phyloP scores from a whole-genome alignment of 2,888 invertebrate genomes.

The Erpobdella octoculata region DNA sequence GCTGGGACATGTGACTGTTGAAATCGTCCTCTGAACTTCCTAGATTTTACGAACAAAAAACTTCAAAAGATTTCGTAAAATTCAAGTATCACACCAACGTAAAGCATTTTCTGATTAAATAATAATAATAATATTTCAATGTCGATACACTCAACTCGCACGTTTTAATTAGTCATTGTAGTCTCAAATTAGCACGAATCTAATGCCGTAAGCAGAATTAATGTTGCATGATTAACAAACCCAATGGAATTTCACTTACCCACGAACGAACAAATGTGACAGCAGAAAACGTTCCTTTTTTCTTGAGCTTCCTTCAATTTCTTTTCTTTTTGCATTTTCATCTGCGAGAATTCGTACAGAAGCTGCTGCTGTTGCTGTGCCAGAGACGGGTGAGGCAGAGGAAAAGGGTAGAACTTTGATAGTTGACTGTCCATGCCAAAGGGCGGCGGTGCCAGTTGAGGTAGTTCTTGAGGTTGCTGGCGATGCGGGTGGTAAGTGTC shows the following conservation, averaged over 20 bases:
- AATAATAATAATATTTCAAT: too few species aligned
- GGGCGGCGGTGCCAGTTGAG: neutral
- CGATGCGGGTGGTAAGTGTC: neutral
- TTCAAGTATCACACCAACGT: too few species aligned
- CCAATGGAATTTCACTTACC: slow-evolving; percentile 42
- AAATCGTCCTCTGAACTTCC: slow-evolving; percentile 54
- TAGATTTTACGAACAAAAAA: too few species aligned
- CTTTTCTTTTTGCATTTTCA: neutral
- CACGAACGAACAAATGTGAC: slow-evolving; percentile 56
- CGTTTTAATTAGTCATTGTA: too few species aligned
- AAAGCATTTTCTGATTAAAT: too few species aligned
- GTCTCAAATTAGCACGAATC: too few species aligned
- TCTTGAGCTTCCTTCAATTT: neutral
- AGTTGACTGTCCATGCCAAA: neutral
- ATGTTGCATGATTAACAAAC: too few species aligned
- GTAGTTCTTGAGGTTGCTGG: neutral
- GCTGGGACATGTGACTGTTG: slow-evolving; percentile 57
- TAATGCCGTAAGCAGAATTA: too few species aligned
- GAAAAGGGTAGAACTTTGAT: neutral
- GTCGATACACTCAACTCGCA: too few species aligned
- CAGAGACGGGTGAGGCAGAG: neutral
- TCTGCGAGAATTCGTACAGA: neutral
- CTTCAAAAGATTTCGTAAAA: too few species aligned
- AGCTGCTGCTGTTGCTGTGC: neutral
- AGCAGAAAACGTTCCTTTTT: slow-evolving; percentile 47